Base-by-base conservation (phyloP, 1,140 invertebrate species). In the Conus ventricosus region DNA sequence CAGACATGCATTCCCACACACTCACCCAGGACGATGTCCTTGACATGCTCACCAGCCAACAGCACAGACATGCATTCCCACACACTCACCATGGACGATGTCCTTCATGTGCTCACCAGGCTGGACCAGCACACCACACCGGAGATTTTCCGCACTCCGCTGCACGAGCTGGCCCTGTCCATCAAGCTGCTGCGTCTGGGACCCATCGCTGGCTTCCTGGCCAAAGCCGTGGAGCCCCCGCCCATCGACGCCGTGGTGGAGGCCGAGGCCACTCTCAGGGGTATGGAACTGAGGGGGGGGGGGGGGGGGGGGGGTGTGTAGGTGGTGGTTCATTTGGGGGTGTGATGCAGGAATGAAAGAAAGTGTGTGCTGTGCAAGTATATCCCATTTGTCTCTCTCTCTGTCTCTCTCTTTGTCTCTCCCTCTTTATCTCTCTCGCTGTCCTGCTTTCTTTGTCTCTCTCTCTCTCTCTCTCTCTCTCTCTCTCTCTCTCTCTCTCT, bases 91-190 rank as follows among this genome's bases (percentile, higher is more conserved):
- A 0, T 1, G 39, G 39, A 39, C 39, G 39, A 39, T 39, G 39
- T 39, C 39, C 39, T 39, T 39, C 39, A 39, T 3, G 57, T 60
- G 57, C 20, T 13, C 6, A 80, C 80, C 0, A 97, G 96, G 86
- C 95, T 99, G 82, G 98, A 99, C 15, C 97, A 99, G 91, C 97
- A 99, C 92, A 97, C 98, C 93, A 98, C 98, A 0, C 98, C 98
- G 0, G 98, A 99, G 96, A 99, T 99, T 96, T 99, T 99, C 95
- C 96, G 98, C 84, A 99, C 98, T 5, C 98, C 98, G 0, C 95
- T 99, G 6, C 98, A 99, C 93, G 98, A 99, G 94, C 87, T 96
- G 39, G 94, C 95, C 0, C 90, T 96, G 85, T 92, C 95, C 71
- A 96, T 96, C 87, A 96, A 96, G 91, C 91, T 96, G n/a, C 92